These are phyloP conservation scores for Bubo blakistoni DNA, from an alignment of 2,113 vertebrate genomes.

Conservation along the genomic window DNA sequence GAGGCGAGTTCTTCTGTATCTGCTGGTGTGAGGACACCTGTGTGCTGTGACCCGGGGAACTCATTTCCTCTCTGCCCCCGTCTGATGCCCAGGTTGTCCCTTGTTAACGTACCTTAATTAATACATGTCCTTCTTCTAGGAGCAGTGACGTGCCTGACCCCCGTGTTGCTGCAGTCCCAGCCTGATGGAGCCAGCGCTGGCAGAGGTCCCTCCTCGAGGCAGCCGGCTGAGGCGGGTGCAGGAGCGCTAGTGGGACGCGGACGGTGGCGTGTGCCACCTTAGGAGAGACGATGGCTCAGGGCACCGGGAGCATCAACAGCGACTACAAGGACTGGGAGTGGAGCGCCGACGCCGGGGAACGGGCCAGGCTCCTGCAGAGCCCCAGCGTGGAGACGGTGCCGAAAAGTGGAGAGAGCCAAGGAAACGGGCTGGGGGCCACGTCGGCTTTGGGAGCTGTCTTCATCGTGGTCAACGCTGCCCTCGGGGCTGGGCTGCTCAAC, in stretches of 20 bases:
- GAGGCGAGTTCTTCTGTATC: not conserved
- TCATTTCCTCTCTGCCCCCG: not conserved
- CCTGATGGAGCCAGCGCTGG: not conserved
- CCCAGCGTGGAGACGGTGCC: conserved; percentile 80
- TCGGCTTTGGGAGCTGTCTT: conserved; percentile 84
- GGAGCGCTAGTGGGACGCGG: not conserved
- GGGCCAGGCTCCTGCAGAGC: conserved; percentile 89
- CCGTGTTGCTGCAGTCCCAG: fast-evolving
- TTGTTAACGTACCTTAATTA: not conserved
- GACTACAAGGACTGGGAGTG: conserved; percentile 82
- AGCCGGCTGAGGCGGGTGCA: fast-evolving
- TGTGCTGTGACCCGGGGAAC: not conserved
- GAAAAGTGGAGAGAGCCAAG: conserved; percentile 26
- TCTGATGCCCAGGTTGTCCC: not conserved
- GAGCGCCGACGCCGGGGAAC: conserved; percentile 81
- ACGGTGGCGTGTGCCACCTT: not conserved
- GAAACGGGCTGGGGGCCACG: conserved; percentile 55
- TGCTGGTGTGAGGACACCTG: not conserved
- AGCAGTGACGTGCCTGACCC: not conserved
- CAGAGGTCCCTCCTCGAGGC: not conserved
- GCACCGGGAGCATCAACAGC: conserved; percentile 81
- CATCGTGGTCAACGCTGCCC: conserved; percentile 94
- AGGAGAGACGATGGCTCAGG: conserved; percentile 59
- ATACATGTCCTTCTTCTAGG: not conserved
- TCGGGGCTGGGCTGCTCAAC: conserved; percentile 94